Evolutionary conservation across 2,113 vertebrate species (phyloP), one percentile per base, ranked within the genome.

Genomic region (Dunckerocampus dactyliophorus): DNA sequence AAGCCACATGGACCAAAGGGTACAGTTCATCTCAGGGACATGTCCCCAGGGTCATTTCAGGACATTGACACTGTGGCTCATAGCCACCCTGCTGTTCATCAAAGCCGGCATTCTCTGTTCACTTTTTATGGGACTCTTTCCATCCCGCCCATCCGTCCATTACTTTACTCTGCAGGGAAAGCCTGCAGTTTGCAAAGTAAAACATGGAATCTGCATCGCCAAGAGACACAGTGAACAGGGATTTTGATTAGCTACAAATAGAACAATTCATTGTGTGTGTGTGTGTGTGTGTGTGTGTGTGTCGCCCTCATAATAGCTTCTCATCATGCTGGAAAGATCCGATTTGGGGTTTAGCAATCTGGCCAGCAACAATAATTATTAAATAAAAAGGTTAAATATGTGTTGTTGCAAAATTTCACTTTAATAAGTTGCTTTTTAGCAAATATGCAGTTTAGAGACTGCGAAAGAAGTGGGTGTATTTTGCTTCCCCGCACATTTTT

Each of bases 161-260:
- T 57, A 17, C 12, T 39, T 8, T 21, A 28, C 21, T 24, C 42
- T 46, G 17, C 20, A 4, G 6, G 22, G n/a, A 9, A 31, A 34
- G 21, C 10, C 43, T 58, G 11, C 34, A 62, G 56, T 24, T 6
- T 28, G 6, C 28, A 42, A 58, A 22, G 52, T 16, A 52, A 47
- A 50, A 57, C n/a, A 59, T 42, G 8, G 21, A 21, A 37, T 1
- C 31, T 34, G 53, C n/a, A 37, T 51, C 13, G 7, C 50, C 34
- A 54, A 20, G 43, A 59, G 49, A 46, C 22, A 57, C 24, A 55
- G 31, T 39, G 66, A 49, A 24, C 1, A 43, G 43, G 45, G 58
- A 69, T 69, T 59, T 67, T 56, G 47, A 67, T 77, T 63, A 43
- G 20, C 63, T 52, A 51, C 61, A 73, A 65, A 71, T 46, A 59